Percentiles rank a stretch among this genome's conserved stretches.
phyloP scores from a whole-genome alignment of 2,888 invertebrate genomes.

The Lepidocyrtoides sp. region DNA sequence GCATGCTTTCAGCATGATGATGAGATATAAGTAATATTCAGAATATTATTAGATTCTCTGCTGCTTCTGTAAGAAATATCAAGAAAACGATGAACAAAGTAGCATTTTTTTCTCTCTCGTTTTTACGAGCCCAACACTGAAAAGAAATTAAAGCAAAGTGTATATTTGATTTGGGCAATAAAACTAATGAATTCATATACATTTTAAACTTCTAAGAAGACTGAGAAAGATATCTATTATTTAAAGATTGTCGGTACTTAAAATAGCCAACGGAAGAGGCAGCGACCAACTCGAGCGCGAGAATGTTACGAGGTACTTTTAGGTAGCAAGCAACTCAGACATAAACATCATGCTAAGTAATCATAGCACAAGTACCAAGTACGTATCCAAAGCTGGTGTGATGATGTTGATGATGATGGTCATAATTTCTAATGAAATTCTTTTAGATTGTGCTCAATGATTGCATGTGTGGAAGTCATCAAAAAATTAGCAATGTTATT shows the following conservation, averaged over 20 bases:
- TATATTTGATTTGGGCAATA: constrained; percentile 51
- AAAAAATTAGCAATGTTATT: constrained; percentile 55
- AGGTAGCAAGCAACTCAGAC: constrained; percentile 51
- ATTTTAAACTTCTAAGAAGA: not conserved
- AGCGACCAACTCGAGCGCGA: not conserved
- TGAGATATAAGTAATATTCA: constrained; percentile 48
- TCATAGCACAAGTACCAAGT: not conserved
- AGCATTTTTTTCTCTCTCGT: no score
- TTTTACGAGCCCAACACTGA: not conserved
- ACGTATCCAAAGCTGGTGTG: not conserved
- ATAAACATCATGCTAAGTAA: not conserved
- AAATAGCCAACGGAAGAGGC: not conserved
- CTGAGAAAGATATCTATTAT: not conserved
- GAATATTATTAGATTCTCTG: no score
- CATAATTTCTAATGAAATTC: constrained; percentile 38
- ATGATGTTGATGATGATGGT: constrained; percentile 11
- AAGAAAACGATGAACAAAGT: no score
- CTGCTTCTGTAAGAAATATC: no score
- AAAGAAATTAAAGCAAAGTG: constrained; percentile 29
- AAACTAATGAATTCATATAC: constrained; percentile 38
- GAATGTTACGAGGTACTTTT: not conserved
- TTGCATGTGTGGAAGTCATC: constrained; percentile 76
- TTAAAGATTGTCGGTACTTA: constrained; percentile 12
- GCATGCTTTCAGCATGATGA: constrained; percentile 50
- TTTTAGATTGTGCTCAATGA: constrained; percentile 28